Conservation (phyloP, 2,797 vertebrate species). For the Hippocampus kuda region DNA sequence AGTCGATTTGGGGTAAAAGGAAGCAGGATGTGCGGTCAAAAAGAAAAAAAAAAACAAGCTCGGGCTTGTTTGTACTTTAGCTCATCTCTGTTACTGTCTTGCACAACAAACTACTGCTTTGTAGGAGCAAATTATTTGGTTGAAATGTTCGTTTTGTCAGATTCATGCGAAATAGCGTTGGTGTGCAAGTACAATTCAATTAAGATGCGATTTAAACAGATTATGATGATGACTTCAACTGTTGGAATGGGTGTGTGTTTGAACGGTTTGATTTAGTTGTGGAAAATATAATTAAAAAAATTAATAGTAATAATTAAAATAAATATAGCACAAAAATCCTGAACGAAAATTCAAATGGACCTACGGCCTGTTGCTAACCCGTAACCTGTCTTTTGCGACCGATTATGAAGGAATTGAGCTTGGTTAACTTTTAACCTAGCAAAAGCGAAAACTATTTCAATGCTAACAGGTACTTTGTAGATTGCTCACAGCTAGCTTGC, state of each 20-base stretch:
- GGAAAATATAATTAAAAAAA: not conserved
- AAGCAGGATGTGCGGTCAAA: constrained; percentile 1
- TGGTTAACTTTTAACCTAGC: no score
- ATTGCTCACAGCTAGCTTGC: no score
- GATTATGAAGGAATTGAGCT: no score
- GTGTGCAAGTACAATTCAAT: not conserved
- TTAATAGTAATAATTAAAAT: no score
- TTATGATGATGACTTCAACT: not conserved
- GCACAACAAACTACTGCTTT: constrained; percentile 22
- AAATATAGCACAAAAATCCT: no score
- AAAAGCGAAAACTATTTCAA: no score
- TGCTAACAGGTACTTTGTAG: no score
- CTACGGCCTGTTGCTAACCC: no score
- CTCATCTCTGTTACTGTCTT: constrained; percentile 24
- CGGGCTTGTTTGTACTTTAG: constrained; percentile 37
- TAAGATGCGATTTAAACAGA: not conserved
- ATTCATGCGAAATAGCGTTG: constrained; percentile 4
- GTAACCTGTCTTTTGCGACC: no score
- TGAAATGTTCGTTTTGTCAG: constrained; percentile 37
- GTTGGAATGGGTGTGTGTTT: not conserved
- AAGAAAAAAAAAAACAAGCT: constrained; percentile 17
- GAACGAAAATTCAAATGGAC: no score
- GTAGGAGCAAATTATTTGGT: not conserved
- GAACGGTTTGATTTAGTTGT: not conserved
- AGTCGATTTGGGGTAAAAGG: constrained; percentile 16